These are phyloP conservation scores for Psococerastis gibbosa DNA, from an alignment of 2,888 invertebrate genomes.

Conservation along the genomic window DNA sequence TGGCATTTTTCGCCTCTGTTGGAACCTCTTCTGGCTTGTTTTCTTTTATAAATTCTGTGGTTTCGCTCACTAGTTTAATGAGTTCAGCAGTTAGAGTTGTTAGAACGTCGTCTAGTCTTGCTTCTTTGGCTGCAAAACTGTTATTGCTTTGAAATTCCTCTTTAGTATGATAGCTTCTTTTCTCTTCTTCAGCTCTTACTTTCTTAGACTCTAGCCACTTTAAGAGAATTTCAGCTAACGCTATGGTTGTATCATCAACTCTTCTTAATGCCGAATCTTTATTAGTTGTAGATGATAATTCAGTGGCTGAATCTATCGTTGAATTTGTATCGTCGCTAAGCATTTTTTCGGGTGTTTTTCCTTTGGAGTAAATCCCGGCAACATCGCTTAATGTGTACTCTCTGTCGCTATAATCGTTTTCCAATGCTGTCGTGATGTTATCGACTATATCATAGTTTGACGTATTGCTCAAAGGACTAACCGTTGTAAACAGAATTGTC, in stretches of 20 bases:
- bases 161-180: no score
- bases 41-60: no score
- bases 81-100: no score
- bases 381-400: background rate
- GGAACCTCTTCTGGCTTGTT: no score
- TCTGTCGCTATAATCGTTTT: no score
- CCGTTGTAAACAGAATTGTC: background rate
- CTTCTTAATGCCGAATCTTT: background rate
- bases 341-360: background rate
- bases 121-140: no score
- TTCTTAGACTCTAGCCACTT: background rate
- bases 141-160: no score
- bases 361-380: background rate
- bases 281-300: background rate
- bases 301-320: no score
- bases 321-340: no score
- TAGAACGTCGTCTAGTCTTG: no score
- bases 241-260: background rate
- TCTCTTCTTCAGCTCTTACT: background rate
- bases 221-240: background rate
- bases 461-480: background rate
- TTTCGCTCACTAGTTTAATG: no score
- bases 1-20: no score
- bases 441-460: background rate
- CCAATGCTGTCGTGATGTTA: background rate